Evolutionary conservation across 2,797 vertebrate species (phyloP).

Genomic region (Rhabdomys pumilio): DNA sequence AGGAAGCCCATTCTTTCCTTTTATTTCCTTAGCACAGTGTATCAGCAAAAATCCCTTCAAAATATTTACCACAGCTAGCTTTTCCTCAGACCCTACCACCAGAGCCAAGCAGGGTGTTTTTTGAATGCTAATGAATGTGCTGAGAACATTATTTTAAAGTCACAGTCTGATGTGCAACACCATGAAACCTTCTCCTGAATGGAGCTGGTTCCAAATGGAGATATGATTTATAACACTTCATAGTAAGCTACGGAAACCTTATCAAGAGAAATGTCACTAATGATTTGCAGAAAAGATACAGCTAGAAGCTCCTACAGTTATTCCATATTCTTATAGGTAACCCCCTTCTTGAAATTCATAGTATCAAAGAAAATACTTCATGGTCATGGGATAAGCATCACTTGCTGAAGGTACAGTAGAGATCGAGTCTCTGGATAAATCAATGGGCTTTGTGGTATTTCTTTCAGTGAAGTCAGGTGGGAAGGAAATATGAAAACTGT

Average conservation of each 20-base stretch:
- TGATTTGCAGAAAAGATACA: neutral
- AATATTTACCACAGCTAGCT: conserved; percentile 47
- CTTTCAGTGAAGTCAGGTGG: neutral
- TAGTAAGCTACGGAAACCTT: conserved; percentile 65
- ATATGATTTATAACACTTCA: neutral
- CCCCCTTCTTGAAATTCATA: conserved; percentile 23
- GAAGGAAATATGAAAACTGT: conserved; percentile 46
- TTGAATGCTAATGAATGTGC: conserved; percentile 79
- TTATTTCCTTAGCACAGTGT: neutral
- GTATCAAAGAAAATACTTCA: neutral
- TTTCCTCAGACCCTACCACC: conserved; percentile 67
- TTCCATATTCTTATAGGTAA: neutral
- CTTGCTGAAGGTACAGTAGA: neutral
- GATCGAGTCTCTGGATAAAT: conserved; percentile 21
- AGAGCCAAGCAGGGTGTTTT: conserved; percentile 71
- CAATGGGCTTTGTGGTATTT: neutral
- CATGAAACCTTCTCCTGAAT: conserved; percentile 68
- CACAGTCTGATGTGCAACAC: conserved; percentile 43
- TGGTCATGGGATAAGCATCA: neutral
- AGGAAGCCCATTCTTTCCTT: neutral
- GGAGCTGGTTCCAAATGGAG: conserved; percentile 57
- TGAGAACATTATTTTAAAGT: conserved; percentile 80
- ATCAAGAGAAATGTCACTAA: neutral
- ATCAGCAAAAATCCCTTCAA: conserved; percentile 41
- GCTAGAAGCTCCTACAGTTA: neutral